Conservation (phyloP, 2,888 invertebrate genomes). For the Agrilus cyanescens region DNA sequence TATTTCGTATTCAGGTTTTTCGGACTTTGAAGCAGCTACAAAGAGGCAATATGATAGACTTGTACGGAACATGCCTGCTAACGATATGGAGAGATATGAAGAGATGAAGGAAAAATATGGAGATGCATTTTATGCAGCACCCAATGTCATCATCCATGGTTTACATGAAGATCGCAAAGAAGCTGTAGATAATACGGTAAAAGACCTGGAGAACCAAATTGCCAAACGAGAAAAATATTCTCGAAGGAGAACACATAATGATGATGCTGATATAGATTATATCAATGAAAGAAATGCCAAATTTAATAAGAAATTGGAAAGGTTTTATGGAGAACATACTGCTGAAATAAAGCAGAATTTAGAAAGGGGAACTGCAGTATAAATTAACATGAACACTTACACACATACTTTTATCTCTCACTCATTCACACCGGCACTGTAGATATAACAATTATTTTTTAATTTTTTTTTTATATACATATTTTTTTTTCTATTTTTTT, state of each 20-base stretch:
- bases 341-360: conserved; percentile 97
- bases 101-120: conserved; percentile 78
- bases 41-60: conserved; percentile 82
- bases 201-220: conserved; percentile 88
- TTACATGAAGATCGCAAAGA: conserved; percentile 79
- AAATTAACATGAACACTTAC: too few species aligned
- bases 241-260: conserved; percentile 87
- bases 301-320: conserved; percentile 96
- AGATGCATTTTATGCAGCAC: conserved; percentile 88
- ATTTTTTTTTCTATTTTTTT: too few species aligned
- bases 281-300: conserved; percentile 98
- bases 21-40: conserved; percentile 82
- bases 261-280: conserved; percentile 98
- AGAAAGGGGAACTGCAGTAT: conserved; percentile 96
- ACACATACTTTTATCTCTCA: too few species aligned
- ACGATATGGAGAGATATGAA: conserved; percentile 74
- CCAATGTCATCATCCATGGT: conserved; percentile 83
- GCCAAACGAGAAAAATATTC: conserved; percentile 91
- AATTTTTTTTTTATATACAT: too few species aligned
- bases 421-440: too few species aligned
- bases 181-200: conserved; percentile 86
- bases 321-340: conserved; percentile 95
- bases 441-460: too few species aligned
- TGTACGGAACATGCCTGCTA: conserved; percentile 69
- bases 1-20: conserved; percentile 57